phyloP scores from a whole-genome alignment of 2,888 invertebrate genomes.

The Temnothorax unifasciatus region DNA sequence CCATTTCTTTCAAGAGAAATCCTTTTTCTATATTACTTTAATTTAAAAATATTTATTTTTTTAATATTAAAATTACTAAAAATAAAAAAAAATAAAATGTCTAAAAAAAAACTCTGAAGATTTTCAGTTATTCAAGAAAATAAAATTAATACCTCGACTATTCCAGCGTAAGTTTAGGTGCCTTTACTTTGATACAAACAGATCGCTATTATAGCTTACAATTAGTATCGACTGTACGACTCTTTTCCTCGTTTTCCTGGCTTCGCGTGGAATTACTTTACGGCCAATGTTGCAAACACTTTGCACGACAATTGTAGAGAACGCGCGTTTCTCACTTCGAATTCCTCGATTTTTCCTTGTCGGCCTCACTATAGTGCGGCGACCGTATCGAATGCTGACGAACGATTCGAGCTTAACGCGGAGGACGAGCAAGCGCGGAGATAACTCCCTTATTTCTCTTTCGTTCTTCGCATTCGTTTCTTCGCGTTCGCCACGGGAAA shows the following conservation, averaged over 20 bases:
- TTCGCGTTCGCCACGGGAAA: background rate
- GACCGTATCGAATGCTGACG: constrained; percentile 27
- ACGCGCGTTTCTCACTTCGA: constrained; percentile 14
- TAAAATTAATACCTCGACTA: constrained; percentile 17
- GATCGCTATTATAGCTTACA: background rate
- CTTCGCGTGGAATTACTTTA: constrained; percentile 24
- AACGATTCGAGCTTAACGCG: constrained; percentile 20
- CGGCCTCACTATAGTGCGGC: background rate
- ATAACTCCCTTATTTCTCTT: background rate
- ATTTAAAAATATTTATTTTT: constrained; percentile 4
- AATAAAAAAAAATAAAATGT: background rate
- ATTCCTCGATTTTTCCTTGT: constrained; percentile 10
- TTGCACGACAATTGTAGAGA: background rate
- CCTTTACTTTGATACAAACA: background rate
- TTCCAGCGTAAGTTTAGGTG: background rate
- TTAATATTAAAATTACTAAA: constrained; percentile 2
- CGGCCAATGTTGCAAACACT: constrained; percentile 6
- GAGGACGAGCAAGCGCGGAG: background rate
- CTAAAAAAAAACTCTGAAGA: background rate
- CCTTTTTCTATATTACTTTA: background rate
- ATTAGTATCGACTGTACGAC: background rate
- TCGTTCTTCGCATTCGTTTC: constrained; percentile 12
- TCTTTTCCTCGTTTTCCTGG: background rate
- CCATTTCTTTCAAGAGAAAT: background rate
- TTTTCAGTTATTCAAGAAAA: background rate